Conservation (phyloP, 2,797 vertebrate genomes). For the Brachymystax lenok region DNA sequence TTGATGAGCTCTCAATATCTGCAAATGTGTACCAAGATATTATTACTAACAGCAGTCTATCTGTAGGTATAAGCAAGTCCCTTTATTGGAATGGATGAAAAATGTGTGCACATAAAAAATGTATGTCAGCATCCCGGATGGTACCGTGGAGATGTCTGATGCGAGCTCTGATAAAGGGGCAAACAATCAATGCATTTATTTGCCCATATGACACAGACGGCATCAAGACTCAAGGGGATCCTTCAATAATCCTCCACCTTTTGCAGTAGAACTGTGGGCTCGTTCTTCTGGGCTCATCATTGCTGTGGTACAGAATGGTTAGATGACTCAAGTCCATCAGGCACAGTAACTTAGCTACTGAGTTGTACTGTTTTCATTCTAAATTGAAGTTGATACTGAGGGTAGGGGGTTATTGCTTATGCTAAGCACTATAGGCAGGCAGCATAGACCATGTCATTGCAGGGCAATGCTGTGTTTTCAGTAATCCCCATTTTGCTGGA, state of each 20-base stretch:
- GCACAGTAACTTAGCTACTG: no score
- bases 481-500: not conserved
- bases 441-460: not conserved
- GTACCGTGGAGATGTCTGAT: not conserved
- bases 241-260: not conserved
- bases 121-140: not conserved
- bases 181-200: not conserved
- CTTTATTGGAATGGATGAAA: not conserved
- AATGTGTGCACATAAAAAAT: not conserved
- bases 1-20: conserved; percentile 65
- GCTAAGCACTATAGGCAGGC: not conserved
- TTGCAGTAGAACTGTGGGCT: not conserved
- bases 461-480: not conserved
- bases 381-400: no score
- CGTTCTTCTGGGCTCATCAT: not conserved
- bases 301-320: not conserved
- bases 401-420: not conserved
- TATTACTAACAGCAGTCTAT: not conserved
- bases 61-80: not conserved
- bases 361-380: no score
- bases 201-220: not conserved
- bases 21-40: conserved; percentile 1
- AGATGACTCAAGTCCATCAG: not conserved
- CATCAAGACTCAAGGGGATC: not conserved
- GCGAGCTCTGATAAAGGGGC: not conserved